Conservation (phyloP, 2,797 vertebrate species). For the Halcyon leucocephala region DNA sequence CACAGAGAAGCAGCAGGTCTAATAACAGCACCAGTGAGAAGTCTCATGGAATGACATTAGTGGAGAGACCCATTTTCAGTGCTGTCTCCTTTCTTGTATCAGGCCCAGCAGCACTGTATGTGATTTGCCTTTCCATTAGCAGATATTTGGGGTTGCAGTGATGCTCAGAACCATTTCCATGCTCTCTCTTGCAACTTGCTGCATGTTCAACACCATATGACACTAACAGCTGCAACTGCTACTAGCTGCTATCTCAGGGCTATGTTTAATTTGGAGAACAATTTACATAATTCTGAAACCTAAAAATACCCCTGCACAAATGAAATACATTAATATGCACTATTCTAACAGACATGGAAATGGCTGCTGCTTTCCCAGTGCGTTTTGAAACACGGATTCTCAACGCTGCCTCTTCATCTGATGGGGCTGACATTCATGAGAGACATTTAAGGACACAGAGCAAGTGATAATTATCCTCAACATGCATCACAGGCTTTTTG, state of each 20-base stretch:
- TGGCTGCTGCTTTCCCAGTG: neutral
- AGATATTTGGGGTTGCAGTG: neutral
- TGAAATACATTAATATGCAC: neutral
- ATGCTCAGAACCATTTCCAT: neutral
- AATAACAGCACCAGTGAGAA: neutral
- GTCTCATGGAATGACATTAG: neutral
- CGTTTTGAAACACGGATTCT: neutral
- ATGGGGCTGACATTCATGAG: neutral
- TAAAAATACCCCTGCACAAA: slow-evolving; percentile 56
- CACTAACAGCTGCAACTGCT: slow-evolving; percentile 35
- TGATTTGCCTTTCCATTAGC: neutral
- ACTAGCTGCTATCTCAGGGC: slow-evolving; percentile 20
- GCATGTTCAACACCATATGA: neutral
- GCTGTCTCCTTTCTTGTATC: neutral
- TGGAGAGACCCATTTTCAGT: neutral
- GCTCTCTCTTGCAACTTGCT: neutral
- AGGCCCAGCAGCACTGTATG: neutral
- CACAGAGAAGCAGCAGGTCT: neutral
- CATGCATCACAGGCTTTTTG: slow-evolving; percentile 9
- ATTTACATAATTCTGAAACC: slow-evolving; percentile 53
- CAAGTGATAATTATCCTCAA: slow-evolving; percentile 38
- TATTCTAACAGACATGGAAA: neutral
- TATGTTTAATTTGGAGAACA: slow-evolving; percentile 31
- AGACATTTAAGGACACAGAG: slow-evolving; percentile 52
- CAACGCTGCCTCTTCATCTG: neutral